Percentiles rank a stretch among this genome's conserved stretches.
These are phyloP conservation scores for Bombus cullumanus DNA, from an alignment of 1,140 invertebrate species.

Conservation along the genomic window DNA sequence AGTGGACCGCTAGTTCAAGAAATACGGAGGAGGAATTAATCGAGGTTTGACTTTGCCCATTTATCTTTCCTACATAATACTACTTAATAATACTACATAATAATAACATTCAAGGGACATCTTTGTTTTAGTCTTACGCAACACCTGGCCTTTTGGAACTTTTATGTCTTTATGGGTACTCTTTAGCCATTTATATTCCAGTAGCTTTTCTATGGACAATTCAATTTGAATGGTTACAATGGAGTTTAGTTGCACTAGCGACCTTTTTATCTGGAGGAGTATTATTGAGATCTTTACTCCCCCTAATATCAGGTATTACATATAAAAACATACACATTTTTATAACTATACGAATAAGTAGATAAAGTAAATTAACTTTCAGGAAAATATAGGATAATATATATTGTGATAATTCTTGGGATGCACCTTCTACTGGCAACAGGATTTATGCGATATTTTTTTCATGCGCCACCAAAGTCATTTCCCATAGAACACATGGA, in stretches of 20 bases:
- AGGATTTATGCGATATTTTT: constrained; percentile 93
- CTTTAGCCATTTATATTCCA: constrained; percentile 96
- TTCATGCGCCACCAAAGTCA: constrained; percentile 80
- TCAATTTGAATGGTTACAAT: constrained; percentile 92
- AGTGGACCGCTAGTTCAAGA: constrained; percentile 88
- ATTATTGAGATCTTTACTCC: constrained; percentile 91
- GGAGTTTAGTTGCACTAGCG: constrained; percentile 92
- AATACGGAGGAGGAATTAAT: constrained; percentile 84
- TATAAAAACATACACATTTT: neutral
- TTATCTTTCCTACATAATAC: neutral
- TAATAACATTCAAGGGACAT: neutral
- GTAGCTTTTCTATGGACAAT: constrained; percentile 97
- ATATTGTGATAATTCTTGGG: constrained; percentile 87
- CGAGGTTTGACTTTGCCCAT: constrained; percentile 65
- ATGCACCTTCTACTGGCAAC: constrained; percentile 92
- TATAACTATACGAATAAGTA: neutral
- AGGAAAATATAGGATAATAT: constrained; percentile 86
- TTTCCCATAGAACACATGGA: neutral
- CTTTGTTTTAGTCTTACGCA: constrained; percentile 83
- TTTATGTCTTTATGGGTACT: constrained; percentile 97
- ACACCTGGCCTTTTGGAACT: constrained; percentile 90
- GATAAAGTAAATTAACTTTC: constrained; percentile 47
- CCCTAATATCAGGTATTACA: constrained; percentile 86
- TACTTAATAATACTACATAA: neutral
- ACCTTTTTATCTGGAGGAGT: constrained; percentile 93